These are phyloP conservation scores for Probosciger aterrimus DNA, from an alignment of 2,113 vertebrate genomes.

Conservation along the genomic window DNA sequence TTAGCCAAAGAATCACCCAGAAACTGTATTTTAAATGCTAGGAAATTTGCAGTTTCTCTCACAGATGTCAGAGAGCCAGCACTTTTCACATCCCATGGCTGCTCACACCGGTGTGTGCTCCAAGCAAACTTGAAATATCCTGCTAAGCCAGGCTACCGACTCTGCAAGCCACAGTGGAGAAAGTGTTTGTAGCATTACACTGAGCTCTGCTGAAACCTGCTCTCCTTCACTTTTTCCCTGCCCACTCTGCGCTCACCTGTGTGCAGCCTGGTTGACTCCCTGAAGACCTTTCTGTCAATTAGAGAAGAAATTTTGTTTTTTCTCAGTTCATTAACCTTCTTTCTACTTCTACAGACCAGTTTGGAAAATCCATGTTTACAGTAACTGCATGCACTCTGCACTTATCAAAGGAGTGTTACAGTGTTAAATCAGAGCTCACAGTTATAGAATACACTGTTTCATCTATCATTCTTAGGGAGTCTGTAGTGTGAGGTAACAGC, in stretches of 20 bases:
- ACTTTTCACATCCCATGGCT: background rate
- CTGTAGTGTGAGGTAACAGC: background rate
- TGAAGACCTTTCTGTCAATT: background rate
- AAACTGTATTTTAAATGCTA: background rate
- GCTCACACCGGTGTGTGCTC: rapidly evolving
- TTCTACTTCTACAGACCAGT: background rate
- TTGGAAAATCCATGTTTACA: background rate
- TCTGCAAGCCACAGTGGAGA: background rate
- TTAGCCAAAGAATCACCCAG: background rate
- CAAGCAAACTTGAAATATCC: background rate
- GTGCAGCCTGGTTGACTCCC: background rate
- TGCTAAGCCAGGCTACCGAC: background rate
- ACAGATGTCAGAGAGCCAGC: background rate
- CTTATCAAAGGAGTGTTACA: background rate
- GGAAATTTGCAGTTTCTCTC: background rate
- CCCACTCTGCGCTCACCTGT: background rate
- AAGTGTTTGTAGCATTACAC: background rate
- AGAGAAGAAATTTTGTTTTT: background rate
- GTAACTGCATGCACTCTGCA: background rate
- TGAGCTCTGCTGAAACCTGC: background rate
- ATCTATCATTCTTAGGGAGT: background rate
- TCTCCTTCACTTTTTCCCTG: background rate
- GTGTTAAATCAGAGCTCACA: background rate
- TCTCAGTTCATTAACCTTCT: background rate
- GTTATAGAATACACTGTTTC: background rate